phyloP scores from a whole-genome alignment of 2,113 vertebrate genomes.

The Echinops telfairi region DNA sequence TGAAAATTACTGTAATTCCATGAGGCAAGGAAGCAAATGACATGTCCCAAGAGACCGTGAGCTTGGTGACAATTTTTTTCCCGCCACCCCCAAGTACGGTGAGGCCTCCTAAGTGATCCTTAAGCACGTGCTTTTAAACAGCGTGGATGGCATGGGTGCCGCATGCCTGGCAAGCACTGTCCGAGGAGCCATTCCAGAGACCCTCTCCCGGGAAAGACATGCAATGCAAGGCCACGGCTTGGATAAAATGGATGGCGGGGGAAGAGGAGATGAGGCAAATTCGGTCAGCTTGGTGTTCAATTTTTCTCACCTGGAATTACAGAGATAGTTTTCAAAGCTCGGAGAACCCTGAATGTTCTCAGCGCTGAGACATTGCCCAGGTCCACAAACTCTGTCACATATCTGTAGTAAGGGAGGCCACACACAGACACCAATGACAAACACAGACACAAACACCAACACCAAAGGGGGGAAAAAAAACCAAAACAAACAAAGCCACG shows the following conservation, averaged over 20 bases:
- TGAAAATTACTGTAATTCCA: constrained; percentile 79
- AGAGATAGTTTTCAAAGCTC: constrained; percentile 99
- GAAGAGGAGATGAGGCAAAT: constrained; percentile 45
- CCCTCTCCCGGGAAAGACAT: constrained; percentile 18
- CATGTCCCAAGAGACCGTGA: constrained; percentile 51
- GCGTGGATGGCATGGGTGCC: constrained; percentile 60
- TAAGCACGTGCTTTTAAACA: constrained; percentile 71
- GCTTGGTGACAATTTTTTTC: constrained; percentile 14
- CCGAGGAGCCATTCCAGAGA: constrained; percentile 60
- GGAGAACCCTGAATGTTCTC: constrained; percentile 99
- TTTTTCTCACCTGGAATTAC: constrained; percentile 99
- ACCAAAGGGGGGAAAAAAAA: constrained; percentile 77
- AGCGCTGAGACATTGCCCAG: constrained; percentile 99
- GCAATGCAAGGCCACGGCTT: constrained; percentile 94
- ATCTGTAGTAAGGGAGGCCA: constrained; percentile 99
- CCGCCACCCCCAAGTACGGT: neutral
- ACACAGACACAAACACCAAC: constrained; percentile 91
- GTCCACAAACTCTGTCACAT: constrained; percentile 99
- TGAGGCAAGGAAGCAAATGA: constrained; percentile 70
- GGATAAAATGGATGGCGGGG: constrained; percentile 70
- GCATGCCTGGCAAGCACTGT: constrained; percentile 74
- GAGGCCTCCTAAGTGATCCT: constrained; percentile 4
- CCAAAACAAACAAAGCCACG: constrained; percentile 89
- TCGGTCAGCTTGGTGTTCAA: constrained; percentile 19
- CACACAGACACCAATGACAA: constrained; percentile 97